phyloP scores from a whole-genome alignment of 2,888 invertebrate species.

The Philonicus albiceps region DNA sequence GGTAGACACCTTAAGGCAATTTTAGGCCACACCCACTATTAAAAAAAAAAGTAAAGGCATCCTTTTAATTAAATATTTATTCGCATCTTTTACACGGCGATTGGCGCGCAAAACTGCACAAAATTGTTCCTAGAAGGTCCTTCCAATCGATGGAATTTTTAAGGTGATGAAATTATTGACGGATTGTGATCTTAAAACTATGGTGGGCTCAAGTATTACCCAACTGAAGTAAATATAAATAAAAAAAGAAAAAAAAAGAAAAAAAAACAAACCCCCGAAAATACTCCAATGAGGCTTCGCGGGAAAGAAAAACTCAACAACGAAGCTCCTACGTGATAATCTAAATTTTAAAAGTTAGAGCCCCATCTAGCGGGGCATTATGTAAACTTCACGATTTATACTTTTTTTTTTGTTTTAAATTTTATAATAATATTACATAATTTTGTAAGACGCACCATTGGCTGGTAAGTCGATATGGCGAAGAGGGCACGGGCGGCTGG shows the following conservation, averaged over 20 bases:
- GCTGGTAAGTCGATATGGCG: not conserved
- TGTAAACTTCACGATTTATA: not conserved
- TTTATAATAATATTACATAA: not conserved
- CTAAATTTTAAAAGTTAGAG: slow-evolving; percentile 18
- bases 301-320: slow-evolving; percentile 16
- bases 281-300: slow-evolving; percentile 38
- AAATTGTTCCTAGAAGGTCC: slow-evolving; percentile 27
- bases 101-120: not conserved
- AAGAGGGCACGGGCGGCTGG: not conserved
- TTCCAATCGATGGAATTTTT: not conserved
- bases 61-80: not conserved
- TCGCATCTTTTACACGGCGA: not conserved
- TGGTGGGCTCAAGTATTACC: slow-evolving; percentile 34
- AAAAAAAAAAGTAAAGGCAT: not conserved
- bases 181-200: not conserved
- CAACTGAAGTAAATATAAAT: not conserved
- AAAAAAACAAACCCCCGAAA: not conserved
- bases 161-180: not conserved
- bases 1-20: slow-evolving; percentile 54
- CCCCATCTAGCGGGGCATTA: not conserved
- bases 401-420: not conserved
- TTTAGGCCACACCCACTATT: not conserved
- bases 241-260: not conserved
- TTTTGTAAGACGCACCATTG: not conserved
- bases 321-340: slow-evolving; percentile 38